phyloP scores from a whole-genome alignment of 2,113 vertebrate genomes.

The Xenus cinereus region DNA sequence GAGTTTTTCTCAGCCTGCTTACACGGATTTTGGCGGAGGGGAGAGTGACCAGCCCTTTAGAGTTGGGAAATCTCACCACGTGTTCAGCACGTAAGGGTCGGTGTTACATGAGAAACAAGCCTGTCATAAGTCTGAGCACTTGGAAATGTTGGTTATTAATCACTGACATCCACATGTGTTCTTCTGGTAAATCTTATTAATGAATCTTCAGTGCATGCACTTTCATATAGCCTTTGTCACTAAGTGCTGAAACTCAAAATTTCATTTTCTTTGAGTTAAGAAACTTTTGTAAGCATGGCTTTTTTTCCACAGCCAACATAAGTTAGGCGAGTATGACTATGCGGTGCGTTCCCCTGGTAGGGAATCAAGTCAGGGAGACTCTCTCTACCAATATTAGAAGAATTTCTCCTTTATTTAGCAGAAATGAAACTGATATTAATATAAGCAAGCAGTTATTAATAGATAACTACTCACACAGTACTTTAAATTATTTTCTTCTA shows the following conservation, averaged over 20 bases:
- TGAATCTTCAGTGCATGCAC: not conserved
- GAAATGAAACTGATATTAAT: conserved; percentile 14
- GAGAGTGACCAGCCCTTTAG: not conserved
- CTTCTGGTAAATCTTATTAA: not conserved
- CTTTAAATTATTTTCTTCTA: conserved; percentile 16
- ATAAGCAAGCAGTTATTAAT: conserved; percentile 25
- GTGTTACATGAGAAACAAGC: not conserved
- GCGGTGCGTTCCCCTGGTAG: not conserved
- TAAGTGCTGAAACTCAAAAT: not conserved
- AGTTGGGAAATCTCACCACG: not conserved
- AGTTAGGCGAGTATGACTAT: not conserved
- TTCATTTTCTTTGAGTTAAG: not conserved
- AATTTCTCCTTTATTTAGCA: conserved; percentile 23
- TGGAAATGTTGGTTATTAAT: not conserved
- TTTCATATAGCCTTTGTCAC: not conserved
- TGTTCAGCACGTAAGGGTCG: not conserved
- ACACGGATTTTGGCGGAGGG: not conserved
- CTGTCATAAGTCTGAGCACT: not conserved
- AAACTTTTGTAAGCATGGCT: not conserved
- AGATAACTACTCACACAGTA: not conserved
- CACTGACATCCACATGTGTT: not conserved
- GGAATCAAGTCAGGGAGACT: not conserved
- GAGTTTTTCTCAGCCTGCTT: not conserved
- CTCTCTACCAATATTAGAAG: not conserved
- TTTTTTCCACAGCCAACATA: not conserved